Evolutionary conservation across 2,888 invertebrate genomes (phyloP), one percentile per base, ranked within the genome.

Genomic region (Onthophagus sagittarius): DNA sequence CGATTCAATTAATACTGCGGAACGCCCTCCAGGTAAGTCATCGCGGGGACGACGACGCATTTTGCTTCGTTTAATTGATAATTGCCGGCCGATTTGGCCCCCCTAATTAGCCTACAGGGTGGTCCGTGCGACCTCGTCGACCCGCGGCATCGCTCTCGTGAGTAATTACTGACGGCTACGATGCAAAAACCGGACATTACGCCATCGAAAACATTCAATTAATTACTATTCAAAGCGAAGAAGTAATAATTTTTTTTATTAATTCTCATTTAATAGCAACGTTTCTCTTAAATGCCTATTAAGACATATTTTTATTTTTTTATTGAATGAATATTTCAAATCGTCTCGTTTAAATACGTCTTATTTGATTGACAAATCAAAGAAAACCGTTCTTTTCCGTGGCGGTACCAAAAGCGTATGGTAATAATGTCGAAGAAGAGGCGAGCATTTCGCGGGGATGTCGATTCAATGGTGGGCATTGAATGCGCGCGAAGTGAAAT

Each of bases 31-130:
- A n/a, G 75, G 73, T 70, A 11, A 69, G 63, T 53, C 71, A 71
- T 70, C 63, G 73, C 71, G 71, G 31, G 70, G 69, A 23, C 70
- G 31, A 13, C 31, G 67, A 23, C 77, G 81, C 77, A 79, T 82
- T 80, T 81, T 82, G 80, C 81, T 82, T 82, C 79, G 77, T 79
- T 83, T 83, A 82, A 83, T 83, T 84, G 83, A 83, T 83, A 83
- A 84, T 83, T 83, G 83, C 82, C 81, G 82, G 81, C 78, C 80
- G 80, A 83, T 82, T 82, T 75, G 75, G 81, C 78, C 39, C 67
- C 77, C 80, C 83, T 83, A 83, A 84, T 84, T 83, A 82, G 82
- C 83, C 80, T 81, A 81, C 83, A 83, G 80, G 84, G 83, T 83
- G 83, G 83, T 81, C 84, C 73, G 31, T 7, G 39, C 39, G 39